Evolutionary conservation across 2,113 vertebrate genomes (phyloP).

Genomic region (Phylloscopus trochilus): DNA sequence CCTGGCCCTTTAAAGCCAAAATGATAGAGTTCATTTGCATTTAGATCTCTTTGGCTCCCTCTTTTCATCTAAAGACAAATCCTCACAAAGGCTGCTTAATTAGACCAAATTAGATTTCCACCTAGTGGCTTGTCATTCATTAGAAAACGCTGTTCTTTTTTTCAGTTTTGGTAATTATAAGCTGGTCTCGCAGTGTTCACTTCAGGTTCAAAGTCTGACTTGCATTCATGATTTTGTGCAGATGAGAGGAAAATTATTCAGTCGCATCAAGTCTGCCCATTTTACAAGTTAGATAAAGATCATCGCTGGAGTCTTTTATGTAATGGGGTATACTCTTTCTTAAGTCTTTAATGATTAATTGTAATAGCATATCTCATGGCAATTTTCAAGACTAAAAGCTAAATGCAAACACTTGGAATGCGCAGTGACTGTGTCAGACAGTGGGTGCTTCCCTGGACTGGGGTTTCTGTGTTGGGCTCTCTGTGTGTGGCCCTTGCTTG

Average conservation of each 20-base stretch:
- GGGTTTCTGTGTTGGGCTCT: neutral
- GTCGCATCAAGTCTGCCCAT: conserved; percentile 52
- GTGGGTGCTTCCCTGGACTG: neutral
- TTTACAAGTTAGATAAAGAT: conserved; percentile 68
- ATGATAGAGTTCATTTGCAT: conserved; percentile 77
- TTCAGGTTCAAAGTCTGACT: conserved; percentile 48
- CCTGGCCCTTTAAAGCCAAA: conserved; percentile 72
- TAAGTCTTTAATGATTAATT: conserved; percentile 62
- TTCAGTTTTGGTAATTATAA: conserved; percentile 74
- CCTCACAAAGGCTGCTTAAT: conserved; percentile 84
- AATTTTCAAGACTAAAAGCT: conserved; percentile 58
- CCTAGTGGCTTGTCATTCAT: conserved; percentile 80
- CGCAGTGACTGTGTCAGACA: neutral
- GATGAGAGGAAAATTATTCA: conserved; percentile 62
- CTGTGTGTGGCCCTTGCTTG: neutral
- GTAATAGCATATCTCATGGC: conserved; percentile 33
- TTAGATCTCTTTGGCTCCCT: conserved; percentile 76
- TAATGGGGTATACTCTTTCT: conserved; percentile 39
- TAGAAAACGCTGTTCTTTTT: conserved; percentile 77
- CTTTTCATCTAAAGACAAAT: conserved; percentile 81
- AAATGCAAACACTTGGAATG: neutral
- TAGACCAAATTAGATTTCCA: conserved; percentile 85
- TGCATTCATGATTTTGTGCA: conserved; percentile 62
- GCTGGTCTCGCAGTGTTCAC: conserved; percentile 46
- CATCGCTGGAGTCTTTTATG: conserved; percentile 49